Percentiles rank a stretch among this genome's conserved stretches.
These are phyloP conservation scores for Entosphenus tridentatus DNA, from an alignment of 2,113 vertebrate species.

Conservation along the genomic window DNA sequence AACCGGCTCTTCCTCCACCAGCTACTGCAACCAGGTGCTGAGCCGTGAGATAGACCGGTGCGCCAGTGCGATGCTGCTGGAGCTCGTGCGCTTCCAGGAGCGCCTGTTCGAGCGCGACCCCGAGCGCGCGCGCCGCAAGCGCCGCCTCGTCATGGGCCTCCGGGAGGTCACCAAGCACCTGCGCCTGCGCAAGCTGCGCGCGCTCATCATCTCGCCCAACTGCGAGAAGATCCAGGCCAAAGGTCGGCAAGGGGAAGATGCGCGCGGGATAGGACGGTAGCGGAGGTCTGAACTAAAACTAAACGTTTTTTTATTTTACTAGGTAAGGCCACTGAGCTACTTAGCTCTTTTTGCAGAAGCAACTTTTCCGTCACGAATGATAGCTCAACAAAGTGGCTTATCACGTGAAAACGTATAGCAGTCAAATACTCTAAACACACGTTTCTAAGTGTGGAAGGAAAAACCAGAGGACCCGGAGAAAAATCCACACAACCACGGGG, in stretches of 20 bases:
- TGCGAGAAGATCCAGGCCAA: conserved; percentile 97
- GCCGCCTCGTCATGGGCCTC: conserved; percentile 83
- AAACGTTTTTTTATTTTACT: too few species aligned
- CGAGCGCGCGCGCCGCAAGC: conserved; percentile 61
- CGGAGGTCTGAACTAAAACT: too few species aligned
- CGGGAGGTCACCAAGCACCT: conserved; percentile 94
- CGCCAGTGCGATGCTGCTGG: conserved; percentile 70
- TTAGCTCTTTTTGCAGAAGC: too few species aligned
- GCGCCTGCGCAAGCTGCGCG: conserved; percentile 84
- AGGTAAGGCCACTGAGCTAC: too few species aligned
- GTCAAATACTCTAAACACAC: too few species aligned
- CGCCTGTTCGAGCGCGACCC: conserved; percentile 83
- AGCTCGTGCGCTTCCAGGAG: conserved; percentile 90
- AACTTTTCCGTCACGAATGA: too few species aligned
- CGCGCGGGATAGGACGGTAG: too few species aligned
- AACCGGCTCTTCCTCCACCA: conserved; percentile 14
- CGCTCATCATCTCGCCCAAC: conserved; percentile 93
- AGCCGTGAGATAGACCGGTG: conserved; percentile 97
- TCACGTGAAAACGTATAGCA: too few species aligned
- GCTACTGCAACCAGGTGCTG: conserved; percentile 93
- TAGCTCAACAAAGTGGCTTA: too few species aligned
- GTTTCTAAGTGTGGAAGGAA: too few species aligned
- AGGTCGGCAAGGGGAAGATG: conserved; percentile 25
- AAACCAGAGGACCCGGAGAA: too few species aligned
- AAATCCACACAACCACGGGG: too few species aligned